A percentile compares a stretch with the other conserved stretches of the same genome.
These are phyloP conservation scores for Noctua janthina DNA, from an alignment of 2,888 invertebrate species.

Conservation along the genomic window DNA sequence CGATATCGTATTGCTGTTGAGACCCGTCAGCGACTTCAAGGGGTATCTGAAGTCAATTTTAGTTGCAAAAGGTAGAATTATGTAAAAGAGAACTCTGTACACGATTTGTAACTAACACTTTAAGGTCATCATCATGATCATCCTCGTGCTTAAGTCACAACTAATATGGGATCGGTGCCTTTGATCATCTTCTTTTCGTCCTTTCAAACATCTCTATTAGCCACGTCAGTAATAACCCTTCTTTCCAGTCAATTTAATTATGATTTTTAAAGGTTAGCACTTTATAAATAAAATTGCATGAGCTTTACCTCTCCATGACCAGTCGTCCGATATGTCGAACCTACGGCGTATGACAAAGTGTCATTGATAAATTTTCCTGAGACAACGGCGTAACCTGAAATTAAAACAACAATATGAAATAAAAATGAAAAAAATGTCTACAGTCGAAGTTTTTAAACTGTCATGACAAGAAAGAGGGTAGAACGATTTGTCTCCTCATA, in stretches of 20 bases:
- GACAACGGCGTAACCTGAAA: constrained; percentile 78
- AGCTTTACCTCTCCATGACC: constrained; percentile 77
- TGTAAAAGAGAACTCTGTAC: neutral
- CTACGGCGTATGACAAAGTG: constrained; percentile 67
- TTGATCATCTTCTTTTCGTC: neutral
- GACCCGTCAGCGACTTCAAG: neutral
- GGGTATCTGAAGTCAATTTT: neutral
- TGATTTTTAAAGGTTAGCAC: neutral
- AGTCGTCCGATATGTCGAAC: constrained; percentile 74
- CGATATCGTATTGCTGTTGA: neutral
- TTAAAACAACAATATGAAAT: neutral
- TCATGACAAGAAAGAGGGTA: too few relatives aligned
- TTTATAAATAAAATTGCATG: neutral
- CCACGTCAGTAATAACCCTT: neutral
- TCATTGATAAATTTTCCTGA: constrained; percentile 69
- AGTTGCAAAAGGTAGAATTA: neutral
- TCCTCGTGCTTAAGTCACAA: neutral
- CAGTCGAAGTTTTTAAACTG: too few relatives aligned
- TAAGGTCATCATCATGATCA: neutral
- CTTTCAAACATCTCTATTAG: neutral
- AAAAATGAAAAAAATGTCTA: neutral
- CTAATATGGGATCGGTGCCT: neutral
- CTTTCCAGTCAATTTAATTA: neutral
- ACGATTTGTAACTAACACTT: neutral
- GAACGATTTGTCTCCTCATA: too few relatives aligned